Base-by-base conservation (phyloP, 2,797 vertebrate species). In the Aphelocoma californica region DNA sequence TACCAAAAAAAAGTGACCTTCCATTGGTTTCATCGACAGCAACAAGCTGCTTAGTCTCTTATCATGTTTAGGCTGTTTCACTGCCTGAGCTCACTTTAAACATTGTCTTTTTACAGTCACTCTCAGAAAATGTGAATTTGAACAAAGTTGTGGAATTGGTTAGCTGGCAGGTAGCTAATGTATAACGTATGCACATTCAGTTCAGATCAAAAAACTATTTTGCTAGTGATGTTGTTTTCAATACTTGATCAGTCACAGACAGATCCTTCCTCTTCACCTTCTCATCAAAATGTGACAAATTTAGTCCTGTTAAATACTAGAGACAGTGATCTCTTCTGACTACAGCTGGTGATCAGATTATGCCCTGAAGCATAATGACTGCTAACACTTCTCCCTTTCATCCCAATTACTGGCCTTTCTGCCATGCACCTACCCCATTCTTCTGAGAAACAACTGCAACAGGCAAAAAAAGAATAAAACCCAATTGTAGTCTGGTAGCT, bases 281-380 rank as follows among this genome's bases (percentile, higher is more conserved):
- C 89, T 88, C 88, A 92, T 88, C 87, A 94, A 95, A 95, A 95
- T 69, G 60, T 85, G 95, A 95, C 92, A 95, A 93, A 96, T 95
- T 96, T 95, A 90, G 78, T 91, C 51, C 81, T 53, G 62, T 88
- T 96, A 95, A 96, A 95, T 93, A 69, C 57, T 58, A 62, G 50
- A 95, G 87, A 94, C 86, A 93, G 79, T 73, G 85, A 95, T 97
- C 81, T 97, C 86, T 96, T 95, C 92, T 93, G 95, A 96, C 91
- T 97, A 95, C 93, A 96, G 90, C 95, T 97, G 95, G 88, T 94
- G 94, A 97, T 96, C 95, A 96, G 86, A 95, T 97, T 97, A 88
- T 95, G 95, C 95, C 96, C 97, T 90, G 90, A 95, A 96, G 96
- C 96, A 93, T 71, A 93, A 95, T 65, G 88, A 86, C 84, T 94